Evolutionary conservation across 2,888 invertebrate species (phyloP).

Genomic region (Netelia virgata): DNA sequence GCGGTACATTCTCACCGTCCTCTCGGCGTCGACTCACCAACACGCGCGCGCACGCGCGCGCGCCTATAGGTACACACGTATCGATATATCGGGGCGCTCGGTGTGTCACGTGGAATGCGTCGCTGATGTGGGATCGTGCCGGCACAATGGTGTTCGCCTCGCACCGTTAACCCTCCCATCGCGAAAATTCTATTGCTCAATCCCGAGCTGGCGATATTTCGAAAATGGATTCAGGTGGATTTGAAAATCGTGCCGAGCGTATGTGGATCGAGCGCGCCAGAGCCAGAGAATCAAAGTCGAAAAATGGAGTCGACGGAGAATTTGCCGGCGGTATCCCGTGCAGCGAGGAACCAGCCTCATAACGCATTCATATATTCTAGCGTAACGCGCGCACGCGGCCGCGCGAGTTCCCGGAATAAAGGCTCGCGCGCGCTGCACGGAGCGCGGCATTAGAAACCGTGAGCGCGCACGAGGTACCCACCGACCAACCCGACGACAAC

Average conservation of each 20-base stretch:
- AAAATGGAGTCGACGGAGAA: constrained; percentile 33
- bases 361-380: constrained; percentile 79
- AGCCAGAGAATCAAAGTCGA: constrained; percentile 12
- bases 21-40: constrained; percentile 33
- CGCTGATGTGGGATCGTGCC: constrained; percentile 54
- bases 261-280: neutral
- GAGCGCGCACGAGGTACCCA: constrained; percentile 60
- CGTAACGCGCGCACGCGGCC: constrained; percentile 57
- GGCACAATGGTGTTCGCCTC: constrained; percentile 4
- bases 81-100: constrained; percentile 40
- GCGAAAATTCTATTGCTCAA: constrained; percentile 24
- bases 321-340: constrained; percentile 56
- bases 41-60: constrained; percentile 27
- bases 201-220: neutral
- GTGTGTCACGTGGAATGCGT: constrained; percentile 65
- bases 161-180: constrained; percentile 55
- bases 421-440: constrained; percentile 44
- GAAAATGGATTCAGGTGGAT: constrained; percentile 47
- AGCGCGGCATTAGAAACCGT: constrained; percentile 59
- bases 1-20: constrained; percentile 52
- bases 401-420: constrained; percentile 63
- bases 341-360: constrained; percentile 71
- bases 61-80: neutral
- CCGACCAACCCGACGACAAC: constrained; percentile 45
- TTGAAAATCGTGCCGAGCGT: constrained; percentile 8